These are phyloP conservation scores for Melanocharis versteri DNA, from an alignment of 2,113 vertebrate genomes.

Conservation along the genomic window DNA sequence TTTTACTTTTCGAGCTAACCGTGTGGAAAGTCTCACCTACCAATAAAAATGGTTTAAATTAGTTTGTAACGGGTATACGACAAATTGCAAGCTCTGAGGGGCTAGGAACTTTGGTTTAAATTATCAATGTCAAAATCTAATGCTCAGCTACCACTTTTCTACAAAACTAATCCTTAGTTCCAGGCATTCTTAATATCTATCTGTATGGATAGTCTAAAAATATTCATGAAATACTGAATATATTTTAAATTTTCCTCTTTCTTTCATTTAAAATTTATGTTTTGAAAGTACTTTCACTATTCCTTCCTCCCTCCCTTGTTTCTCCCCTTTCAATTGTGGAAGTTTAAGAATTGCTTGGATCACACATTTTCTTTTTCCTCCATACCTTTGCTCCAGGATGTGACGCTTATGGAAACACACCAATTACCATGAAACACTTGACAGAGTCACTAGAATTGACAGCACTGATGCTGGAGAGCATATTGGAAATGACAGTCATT, in stretches of 20 bases:
- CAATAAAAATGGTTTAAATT: not conserved
- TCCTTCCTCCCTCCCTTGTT: accelerated
- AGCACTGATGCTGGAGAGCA: not conserved
- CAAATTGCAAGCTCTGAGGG: not conserved
- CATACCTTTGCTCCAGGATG: not conserved
- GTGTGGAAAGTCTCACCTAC: not conserved
- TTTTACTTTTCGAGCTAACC: conserved; percentile 3
- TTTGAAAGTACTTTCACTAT: not conserved
- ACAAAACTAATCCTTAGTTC: not conserved
- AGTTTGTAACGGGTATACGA: not conserved
- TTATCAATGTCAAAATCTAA: not conserved
- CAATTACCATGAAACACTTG: not conserved
- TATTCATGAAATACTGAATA: not conserved
- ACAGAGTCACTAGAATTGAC: not conserved
- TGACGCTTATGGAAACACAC: not conserved
- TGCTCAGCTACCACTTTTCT: not conserved
- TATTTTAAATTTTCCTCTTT: not conserved
- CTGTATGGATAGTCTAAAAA: not conserved
- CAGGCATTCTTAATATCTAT: not conserved
- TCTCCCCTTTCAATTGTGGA: not conserved
- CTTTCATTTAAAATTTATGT: not conserved
- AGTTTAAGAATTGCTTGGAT: not conserved
- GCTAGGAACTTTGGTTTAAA: not conserved
- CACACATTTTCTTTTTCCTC: not conserved
- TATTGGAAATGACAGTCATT: conserved; percentile 35